These are phyloP conservation scores for Caloenas nicobarica DNA, from an alignment of 2,113 vertebrate species.

Conservation along the genomic window DNA sequence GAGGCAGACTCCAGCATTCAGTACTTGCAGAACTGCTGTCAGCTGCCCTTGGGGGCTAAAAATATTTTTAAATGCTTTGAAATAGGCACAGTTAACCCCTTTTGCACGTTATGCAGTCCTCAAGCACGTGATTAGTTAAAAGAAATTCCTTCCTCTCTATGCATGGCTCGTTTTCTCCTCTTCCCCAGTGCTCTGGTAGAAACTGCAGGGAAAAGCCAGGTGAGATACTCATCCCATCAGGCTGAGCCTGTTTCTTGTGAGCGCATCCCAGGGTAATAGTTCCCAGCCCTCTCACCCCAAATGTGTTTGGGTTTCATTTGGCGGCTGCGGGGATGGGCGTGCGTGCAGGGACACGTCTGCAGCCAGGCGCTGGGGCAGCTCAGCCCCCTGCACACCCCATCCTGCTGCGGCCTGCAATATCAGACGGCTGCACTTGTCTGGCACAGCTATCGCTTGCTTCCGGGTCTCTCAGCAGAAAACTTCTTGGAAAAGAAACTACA, in stretches of 20 bases:
- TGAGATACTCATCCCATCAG: neutral
- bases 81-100: neutral
- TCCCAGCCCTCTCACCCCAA: neutral
- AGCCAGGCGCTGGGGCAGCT: neutral
- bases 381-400: neutral
- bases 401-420: neutral
- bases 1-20: constrained; percentile 12
- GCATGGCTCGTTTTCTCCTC: neutral
- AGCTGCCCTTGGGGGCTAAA: neutral
- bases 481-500: neutral
- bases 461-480: neutral
- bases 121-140: neutral
- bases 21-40: neutral
- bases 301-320: constrained; percentile 4
- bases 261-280: neutral
- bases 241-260: neutral
- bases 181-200: neutral
- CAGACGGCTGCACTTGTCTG: neutral
- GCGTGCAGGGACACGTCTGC: neutral
- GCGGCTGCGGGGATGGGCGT: neutral
- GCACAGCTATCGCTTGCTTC: neutral
- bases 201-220: neutral
- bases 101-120: neutral
- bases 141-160: neutral
- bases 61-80: neutral